Base-by-base conservation (phyloP, 1,140 invertebrate species). In the Bilobella aurantiaca region DNA sequence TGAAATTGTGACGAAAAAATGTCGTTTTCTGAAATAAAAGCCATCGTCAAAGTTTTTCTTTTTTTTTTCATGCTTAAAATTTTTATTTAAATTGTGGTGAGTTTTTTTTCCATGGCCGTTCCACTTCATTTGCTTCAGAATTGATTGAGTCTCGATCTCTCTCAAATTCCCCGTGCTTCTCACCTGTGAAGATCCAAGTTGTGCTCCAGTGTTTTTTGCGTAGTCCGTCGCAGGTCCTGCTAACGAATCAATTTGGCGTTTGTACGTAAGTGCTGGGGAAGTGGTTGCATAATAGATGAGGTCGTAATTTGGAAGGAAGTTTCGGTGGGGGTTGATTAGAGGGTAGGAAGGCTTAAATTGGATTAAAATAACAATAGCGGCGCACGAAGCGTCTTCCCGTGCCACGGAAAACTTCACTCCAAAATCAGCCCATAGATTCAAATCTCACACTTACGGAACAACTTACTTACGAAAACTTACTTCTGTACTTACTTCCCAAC, bases 241-340 rank as follows among this genome's bases (percentile, higher is more conserved):
- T 42, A 42, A 42, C 37, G 37, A 42, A 42, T 42, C 37, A 42
- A 42, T 42, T 42, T n/a, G n/a, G n/a, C n/a, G n/a, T n/a, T n/a
- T n/a, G n/a, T 42, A 42, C 37, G 37, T 12, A 42, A 42, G n/a
- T 42, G n/a, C 53, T 34, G 25, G 28, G 28, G n/a, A 42, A n/a
- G n/a, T 42, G 8, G 8, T 42, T 42, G 37, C 37, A 42, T 42
- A 42, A 42, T 42, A n/a, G 37, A 42, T 42, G 37, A 42, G 37
- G 37, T 42, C 8, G 37, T 12, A 42, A n/a, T 12, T n/a, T 8
- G 37, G 37, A n/a, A 42, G 37, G 8, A 42, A 42, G 8, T 31
- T 64, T 58, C 27, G 57, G 37, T 8, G n/a, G 37, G n/a, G 37
- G 37, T n/a, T 46, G 31, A 25, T 37, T 37, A 34, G 30, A 59